Base-by-base conservation (phyloP, 2,113 vertebrate genomes). In the Gymnogyps californianus region DNA sequence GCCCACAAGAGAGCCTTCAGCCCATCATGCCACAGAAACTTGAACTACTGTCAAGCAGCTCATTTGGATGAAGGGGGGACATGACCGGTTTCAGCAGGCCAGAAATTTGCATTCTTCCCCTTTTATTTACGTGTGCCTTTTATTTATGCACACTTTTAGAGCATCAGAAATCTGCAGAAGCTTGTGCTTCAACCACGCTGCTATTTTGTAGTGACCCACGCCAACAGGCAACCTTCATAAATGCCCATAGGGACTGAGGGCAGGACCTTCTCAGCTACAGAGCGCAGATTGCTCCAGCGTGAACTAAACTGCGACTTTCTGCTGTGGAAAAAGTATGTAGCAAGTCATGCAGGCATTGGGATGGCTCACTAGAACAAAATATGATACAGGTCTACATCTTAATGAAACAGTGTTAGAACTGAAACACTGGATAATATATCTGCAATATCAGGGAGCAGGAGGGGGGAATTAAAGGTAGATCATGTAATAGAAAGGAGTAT, bases 281-380 rank as follows among this genome's bases (percentile, higher is more conserved):
- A 66, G 17, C 1, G 1, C 13, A 21, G 46, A 20, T 20, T 0
- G 0, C 34, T 81, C 24, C 38, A 17, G 31, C n/a, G 26, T 29
- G 13, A 93, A 36, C 51, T 36, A 28, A 82, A 18, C 21, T 19
- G 25, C 26, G 42, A 40, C 9, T 25, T 61, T 25, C 58, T 49
- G 58, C 22, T 83, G 31, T 17, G 28, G 38, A 61, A 26, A 61
- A 89, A 79, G 55, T 20, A 52, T 0, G 1, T 1, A 62, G 31
- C 34, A 61, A 72, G 44, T n/a, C 40, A 32, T 2, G 6, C 10
- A 83, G 69, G 6, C 24, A 29, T 7, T 34, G 31, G 52, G 28
- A 77, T 10, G 31, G 8, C 20, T 55, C 52, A 28, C 11, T 25
- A 10, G 6, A 55, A 34, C 8, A 38, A 83, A 74, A 61, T 28